Evolutionary conservation across 2,797 vertebrate species (phyloP).

Genomic region (Typhlichthys eigenmanni): DNA sequence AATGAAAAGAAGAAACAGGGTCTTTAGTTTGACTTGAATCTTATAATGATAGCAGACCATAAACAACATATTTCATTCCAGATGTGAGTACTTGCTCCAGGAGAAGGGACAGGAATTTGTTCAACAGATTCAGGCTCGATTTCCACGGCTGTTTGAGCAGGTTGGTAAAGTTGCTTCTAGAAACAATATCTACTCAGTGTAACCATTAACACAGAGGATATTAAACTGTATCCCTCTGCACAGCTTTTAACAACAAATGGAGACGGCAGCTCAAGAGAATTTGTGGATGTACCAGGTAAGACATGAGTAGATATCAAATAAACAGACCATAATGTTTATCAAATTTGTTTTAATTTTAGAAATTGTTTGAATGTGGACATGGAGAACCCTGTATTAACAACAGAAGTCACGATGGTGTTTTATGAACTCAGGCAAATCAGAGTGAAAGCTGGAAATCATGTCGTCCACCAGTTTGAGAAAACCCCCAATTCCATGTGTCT

Average conservation of each 20-base stretch:
- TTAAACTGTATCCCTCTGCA: conserved; percentile 14
- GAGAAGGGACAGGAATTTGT: conserved; percentile 94
- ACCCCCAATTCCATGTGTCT: too few relatives aligned
- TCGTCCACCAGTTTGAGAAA: too few relatives aligned
- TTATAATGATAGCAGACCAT: background rate
- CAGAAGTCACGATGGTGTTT: too few relatives aligned
- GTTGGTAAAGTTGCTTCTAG: conserved; percentile 60
- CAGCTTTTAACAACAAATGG: conserved; percentile 92
- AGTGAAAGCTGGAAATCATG: too few relatives aligned
- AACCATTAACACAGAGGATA: background rate
- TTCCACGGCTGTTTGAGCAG: conserved; percentile 96
- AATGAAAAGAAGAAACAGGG: too few relatives aligned
- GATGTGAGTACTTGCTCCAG: conserved; percentile 93
- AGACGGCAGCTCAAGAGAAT: conserved; percentile 86
- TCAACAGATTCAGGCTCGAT: conserved; percentile 91
- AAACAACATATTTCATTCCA: conserved; percentile 48
- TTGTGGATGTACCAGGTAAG: conserved; percentile 89
- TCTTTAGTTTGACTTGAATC: too few relatives aligned
- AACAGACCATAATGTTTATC: background rate
- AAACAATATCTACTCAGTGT: background rate
- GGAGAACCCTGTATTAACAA: too few relatives aligned
- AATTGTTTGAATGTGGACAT: too few relatives aligned
- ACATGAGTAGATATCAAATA: background rate
- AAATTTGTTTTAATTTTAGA: background rate
- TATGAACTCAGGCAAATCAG: too few relatives aligned